Base-by-base conservation (phyloP, 2,888 invertebrate genomes). In the Drosophila aldrichi region DNA sequence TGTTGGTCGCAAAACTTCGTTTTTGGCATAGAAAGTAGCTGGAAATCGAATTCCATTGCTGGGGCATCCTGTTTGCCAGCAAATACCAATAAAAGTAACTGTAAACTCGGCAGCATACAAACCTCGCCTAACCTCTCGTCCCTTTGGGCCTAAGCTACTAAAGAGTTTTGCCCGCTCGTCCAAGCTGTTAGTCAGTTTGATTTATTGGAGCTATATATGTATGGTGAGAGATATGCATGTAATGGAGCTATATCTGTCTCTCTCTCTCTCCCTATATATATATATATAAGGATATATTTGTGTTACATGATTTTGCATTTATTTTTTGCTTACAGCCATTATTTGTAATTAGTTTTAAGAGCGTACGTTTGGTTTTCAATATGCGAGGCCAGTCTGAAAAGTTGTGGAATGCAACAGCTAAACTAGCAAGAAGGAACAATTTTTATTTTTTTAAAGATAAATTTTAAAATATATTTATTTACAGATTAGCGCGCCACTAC, bases 21-120 rank as follows among this genome's bases (percentile, higher is more conserved):
- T 77, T 79, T 75, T 88, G 87, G 88, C 78, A 88, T 86, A 80
- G 83, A 71, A 88, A 88, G 82, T 73, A 80, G 86, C 86, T 52
- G 83, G 74, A 85, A 86, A 86, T 88, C 83, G 73, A 86, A 86
- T 83, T 83, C 84, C 81, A 68, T 73, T 67, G 64, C 74, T 70
- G 59, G 44, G 40, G 16, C 46, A 40, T 74, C 41, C 56, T 84
- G 76, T 70, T 84, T 71, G 48, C 55, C 48, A 57, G 70, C 62
- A 83, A 81, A 89, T 77, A 71, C 82, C 81, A 87, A 89, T 87
- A 74, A 79, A 84, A 87, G 67, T 87, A 74, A 89, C 79, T 74
- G 62, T 38, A 79, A 65, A 63, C 58, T 62, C 34, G 25, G 48
- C 43, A 44, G 34, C 43, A 20, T 16, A 20, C 51, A 14, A 18